Evolutionary conservation across 2,888 invertebrate genomes (phyloP).

Genomic region (Synergus umbraculus): DNA sequence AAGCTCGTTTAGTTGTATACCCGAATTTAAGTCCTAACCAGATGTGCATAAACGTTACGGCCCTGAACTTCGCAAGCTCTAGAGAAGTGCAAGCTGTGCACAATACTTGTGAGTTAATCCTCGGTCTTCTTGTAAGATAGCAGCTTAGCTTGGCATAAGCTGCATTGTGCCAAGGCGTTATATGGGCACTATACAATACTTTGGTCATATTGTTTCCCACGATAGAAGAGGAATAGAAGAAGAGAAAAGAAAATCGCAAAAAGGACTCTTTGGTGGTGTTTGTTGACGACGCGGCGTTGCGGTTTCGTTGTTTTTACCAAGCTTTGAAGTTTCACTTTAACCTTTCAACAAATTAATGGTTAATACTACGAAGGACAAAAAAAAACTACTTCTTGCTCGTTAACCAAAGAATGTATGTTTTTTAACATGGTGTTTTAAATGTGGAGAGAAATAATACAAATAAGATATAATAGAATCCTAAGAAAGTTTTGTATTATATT

Average conservation of each 20-base stretch:
- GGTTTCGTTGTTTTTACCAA: neutral
- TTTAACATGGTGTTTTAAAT: neutral
- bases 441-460: neutral
- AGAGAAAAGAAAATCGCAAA: neutral
- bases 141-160: slow-evolving; percentile 63
- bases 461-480: neutral
- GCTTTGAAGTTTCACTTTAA: slow-evolving; percentile 5
- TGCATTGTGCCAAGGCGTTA: slow-evolving; percentile 61
- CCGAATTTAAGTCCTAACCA: neutral
- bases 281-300: slow-evolving; percentile 7
- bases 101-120: slow-evolving; percentile 66
- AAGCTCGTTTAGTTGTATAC: slow-evolving; percentile 3
- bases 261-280: neutral
- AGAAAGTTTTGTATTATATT: too few species aligned
- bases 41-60: slow-evolving; percentile 24
- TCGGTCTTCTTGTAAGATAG: slow-evolving; percentile 66
- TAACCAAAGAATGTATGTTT: neutral
- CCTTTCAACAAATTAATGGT: neutral
- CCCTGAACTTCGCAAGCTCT: slow-evolving; percentile 48
- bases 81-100: slow-evolving; percentile 57
- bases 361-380: neutral
- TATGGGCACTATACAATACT: slow-evolving; percentile 39
- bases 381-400: neutral
- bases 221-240: neutral
- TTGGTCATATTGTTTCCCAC: slow-evolving; percentile 10